Percentiles rank a stretch among this genome's conserved stretches.
Conservation (phyloP, 2,888 invertebrate species). For the Geotrupes spiniger region DNA sequence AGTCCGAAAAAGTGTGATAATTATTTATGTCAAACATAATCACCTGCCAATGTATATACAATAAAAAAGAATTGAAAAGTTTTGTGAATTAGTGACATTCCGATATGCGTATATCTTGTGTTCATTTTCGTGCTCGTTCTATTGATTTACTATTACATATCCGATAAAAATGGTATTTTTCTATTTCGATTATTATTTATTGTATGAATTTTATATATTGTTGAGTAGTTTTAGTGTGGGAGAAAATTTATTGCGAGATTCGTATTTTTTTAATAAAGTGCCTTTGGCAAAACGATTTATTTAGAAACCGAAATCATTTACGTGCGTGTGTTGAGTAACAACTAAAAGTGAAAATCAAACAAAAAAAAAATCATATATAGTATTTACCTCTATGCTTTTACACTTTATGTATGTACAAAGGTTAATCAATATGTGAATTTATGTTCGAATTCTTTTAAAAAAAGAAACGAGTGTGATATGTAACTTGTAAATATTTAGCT, state of each 20-base stretch:
- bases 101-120: constrained; percentile 3
- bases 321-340: too few species aligned
- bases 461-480: constrained; percentile 20
- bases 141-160: constrained; percentile 17
- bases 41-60: constrained; percentile 21
- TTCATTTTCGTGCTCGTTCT: not conserved
- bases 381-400: not conserved
- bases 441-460: constrained; percentile 9
- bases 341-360: not conserved
- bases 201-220: constrained; percentile 11
- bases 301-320: constrained; percentile 10
- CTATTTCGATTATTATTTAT: constrained; percentile 11
- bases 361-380: constrained; percentile 1
- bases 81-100: constrained; percentile 15
- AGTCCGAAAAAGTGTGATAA: constrained; percentile 26
- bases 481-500: constrained; percentile 21
- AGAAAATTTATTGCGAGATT: constrained; percentile 14
- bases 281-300: constrained; percentile 20
- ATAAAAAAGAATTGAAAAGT: constrained; percentile 1
- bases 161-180: constrained; percentile 16
- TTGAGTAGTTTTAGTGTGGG: constrained; percentile 15
- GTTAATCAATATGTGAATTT: too few species aligned
- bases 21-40: constrained; percentile 29
- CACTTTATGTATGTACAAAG: too few species aligned
- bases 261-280: constrained; percentile 17